These are phyloP conservation scores for Amyelois transitella DNA, from an alignment of 1,140 invertebrate genomes.

Conservation along the genomic window DNA sequence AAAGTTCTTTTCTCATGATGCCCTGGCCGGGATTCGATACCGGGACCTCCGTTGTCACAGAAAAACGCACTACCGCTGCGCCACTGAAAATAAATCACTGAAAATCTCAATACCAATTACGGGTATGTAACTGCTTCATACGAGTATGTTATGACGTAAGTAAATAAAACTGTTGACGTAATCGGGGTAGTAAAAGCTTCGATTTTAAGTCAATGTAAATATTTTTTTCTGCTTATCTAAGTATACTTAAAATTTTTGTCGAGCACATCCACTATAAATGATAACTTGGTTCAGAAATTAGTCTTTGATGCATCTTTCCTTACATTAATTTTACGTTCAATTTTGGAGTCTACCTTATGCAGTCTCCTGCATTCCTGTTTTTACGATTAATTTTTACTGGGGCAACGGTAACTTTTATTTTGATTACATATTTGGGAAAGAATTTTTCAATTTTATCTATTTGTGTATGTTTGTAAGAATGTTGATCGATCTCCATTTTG, in stretches of 20 bases:
- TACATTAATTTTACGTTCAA: background rate
- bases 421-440: background rate
- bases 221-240: background rate
- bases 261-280: background rate
- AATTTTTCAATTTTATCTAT: no score
- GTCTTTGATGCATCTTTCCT: background rate
- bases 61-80: no score
- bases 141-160: no score
- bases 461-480: no score
- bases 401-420: slow-evolving; percentile 4
- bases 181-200: background rate
- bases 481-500: no score
- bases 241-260: background rate
- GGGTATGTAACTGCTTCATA: no score
- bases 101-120: no score
- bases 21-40: no score
- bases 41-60: no score
- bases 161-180: no score
- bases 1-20: no score
- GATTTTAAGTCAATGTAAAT: background rate
- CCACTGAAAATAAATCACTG: no score
- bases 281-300: background rate
- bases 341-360: background rate
- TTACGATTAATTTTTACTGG: slow-evolving; percentile 6
- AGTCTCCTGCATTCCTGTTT: slow-evolving; percentile 11